Evolutionary conservation across 2,113 vertebrate species (phyloP).

Genomic region (Eubucco bourcierii): DNA sequence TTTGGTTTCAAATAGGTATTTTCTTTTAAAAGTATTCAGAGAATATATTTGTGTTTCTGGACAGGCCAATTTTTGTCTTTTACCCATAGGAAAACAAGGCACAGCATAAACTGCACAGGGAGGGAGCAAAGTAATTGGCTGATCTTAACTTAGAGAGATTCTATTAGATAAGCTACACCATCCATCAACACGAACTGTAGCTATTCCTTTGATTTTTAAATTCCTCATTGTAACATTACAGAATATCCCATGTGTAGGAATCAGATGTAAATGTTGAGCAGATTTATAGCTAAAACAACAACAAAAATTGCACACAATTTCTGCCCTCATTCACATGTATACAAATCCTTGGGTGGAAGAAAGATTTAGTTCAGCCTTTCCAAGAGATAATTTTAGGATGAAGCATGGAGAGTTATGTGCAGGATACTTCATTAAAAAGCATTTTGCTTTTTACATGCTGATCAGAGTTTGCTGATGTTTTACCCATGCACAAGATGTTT

Average conservation of each 20-base stretch:
- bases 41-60: conserved; percentile 16
- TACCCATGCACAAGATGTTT: neutral
- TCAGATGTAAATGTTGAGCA: neutral
- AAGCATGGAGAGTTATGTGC: neutral
- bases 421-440: neutral
- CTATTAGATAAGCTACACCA: neutral
- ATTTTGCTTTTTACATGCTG: neutral
- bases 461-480: neutral
- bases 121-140: neutral
- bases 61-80: conserved; percentile 20
- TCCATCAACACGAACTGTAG: neutral
- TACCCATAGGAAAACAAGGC: neutral
- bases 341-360: neutral
- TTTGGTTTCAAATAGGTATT: neutral
- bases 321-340: neutral
- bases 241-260: neutral
- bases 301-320: neutral
- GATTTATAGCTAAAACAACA: neutral
- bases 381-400: neutral
- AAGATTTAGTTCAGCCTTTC: neutral
- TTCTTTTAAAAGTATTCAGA: neutral
- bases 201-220: neutral
- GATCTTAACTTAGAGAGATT: conserved; percentile 1
- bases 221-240: neutral
- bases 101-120: neutral